phyloP scores from a whole-genome alignment of 2,888 invertebrate genomes.

The Eurytoma adleriae region DNA sequence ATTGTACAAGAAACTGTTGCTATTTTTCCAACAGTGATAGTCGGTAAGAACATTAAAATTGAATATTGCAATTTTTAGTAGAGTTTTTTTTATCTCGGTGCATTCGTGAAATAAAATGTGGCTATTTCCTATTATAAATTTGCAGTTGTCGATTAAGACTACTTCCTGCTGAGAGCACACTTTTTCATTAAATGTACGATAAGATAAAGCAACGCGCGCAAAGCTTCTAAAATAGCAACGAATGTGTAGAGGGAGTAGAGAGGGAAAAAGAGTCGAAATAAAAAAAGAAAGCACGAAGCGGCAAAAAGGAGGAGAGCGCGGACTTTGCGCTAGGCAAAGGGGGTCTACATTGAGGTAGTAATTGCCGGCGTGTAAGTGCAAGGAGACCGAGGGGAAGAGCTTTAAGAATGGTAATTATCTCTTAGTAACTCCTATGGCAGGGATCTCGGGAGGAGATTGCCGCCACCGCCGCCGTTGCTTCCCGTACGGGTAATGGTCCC shows the following conservation, averaged over 20 bases:
- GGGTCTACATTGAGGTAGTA: conserved; percentile 60
- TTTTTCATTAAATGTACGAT: too few species aligned
- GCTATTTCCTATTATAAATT: too few species aligned
- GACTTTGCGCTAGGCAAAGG: conserved; percentile 55
- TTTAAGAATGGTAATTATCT: conserved; percentile 64
- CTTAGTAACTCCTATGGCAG: conserved; percentile 61
- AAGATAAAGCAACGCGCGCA: too few species aligned
- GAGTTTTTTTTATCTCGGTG: too few species aligned
- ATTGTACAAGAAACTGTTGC: too few species aligned
- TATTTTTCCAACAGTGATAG: too few species aligned
- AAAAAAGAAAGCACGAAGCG: not conserved
- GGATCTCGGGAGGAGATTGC: conserved; percentile 59
- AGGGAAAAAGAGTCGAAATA: conserved; percentile 20
- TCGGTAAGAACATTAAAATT: too few species aligned
- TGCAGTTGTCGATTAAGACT: too few species aligned
- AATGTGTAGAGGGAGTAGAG: conserved; percentile 10
- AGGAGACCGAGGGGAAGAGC: conserved; percentile 52
- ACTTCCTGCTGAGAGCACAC: too few species aligned
- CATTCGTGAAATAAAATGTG: too few species aligned
- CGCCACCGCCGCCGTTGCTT: conserved; percentile 36
- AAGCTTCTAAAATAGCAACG: not conserved
- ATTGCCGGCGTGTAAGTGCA: conserved; percentile 62
- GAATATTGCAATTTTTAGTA: too few species aligned
- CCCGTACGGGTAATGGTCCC: conserved; percentile 59
- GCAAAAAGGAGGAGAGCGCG: conserved; percentile 56